Evolutionary conservation across 2,797 vertebrate genomes (phyloP).

Genomic region (Erpetoichthys calabaricus): DNA sequence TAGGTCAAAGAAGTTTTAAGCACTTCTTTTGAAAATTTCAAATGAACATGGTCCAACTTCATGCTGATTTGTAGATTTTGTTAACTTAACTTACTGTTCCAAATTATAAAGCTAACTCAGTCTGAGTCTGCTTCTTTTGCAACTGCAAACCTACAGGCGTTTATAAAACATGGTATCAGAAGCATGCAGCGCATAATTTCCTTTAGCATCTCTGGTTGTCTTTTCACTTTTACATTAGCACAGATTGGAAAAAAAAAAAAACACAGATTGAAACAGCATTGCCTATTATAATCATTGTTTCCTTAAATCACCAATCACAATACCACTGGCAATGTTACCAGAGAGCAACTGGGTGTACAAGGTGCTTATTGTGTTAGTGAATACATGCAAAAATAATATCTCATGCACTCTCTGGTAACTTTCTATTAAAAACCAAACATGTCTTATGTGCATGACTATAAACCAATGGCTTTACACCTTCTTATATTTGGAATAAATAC

Average conservation of each 20-base stretch:
- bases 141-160: too few species aligned
- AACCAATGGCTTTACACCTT: slow-evolving; percentile 1
- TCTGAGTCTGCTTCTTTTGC: too few species aligned
- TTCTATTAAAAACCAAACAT: background rate
- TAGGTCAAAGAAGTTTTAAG: slow-evolving; percentile 44
- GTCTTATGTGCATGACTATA: background rate
- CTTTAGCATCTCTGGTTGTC: too few species aligned
- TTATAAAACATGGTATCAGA: too few species aligned
- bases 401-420: slow-evolving; percentile 1
- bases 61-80: too few species aligned
- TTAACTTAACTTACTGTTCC: too few species aligned
- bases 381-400: background rate
- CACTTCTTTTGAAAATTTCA: slow-evolving; percentile 31
- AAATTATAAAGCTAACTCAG: too few species aligned
- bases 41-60: too few species aligned
- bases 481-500: background rate
- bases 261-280: background rate
- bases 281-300: background rate
- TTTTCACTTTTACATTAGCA: too few species aligned
- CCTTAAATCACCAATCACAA: too few species aligned
- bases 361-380: background rate
- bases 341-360: background rate
- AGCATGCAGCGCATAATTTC: too few species aligned
- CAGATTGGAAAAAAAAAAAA: too few species aligned
- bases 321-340: background rate